A percentile compares a stretch with the other conserved stretches of the same genome.
phyloP scores from a whole-genome alignment of 2,888 invertebrate species.

The Microctonus hyperodae region DNA sequence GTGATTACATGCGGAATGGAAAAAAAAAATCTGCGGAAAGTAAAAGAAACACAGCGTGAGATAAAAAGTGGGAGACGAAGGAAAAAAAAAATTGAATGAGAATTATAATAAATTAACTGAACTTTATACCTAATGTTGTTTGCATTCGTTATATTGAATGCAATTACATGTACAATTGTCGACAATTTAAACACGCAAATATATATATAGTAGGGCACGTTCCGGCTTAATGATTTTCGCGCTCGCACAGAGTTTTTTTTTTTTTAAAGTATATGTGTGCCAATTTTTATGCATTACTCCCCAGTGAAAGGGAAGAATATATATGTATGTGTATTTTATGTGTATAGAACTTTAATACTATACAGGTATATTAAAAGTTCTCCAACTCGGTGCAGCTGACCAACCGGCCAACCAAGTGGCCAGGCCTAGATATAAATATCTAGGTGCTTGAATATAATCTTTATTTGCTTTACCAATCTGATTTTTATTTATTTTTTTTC shows the following conservation, averaged over 20 bases:
- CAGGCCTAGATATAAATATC: conserved; percentile 41
- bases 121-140: too few species aligned
- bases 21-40: not conserved
- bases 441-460: not conserved
- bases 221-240: conserved; percentile 48
- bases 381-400: conserved; percentile 34
- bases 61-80: not conserved
- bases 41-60: not conserved
- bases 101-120: too few species aligned
- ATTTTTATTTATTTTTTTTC: not conserved
- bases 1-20: not conserved
- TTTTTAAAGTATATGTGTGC: conserved; percentile 24
- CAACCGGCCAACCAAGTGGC: conserved; percentile 14
- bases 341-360: not conserved
- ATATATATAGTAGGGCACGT: conserved; percentile 45
- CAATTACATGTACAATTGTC: conserved; percentile 20
- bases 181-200: conserved; percentile 25
- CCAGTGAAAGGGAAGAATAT: conserved; percentile 45
- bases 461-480: not conserved
- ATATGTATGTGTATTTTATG: conserved; percentile 13
- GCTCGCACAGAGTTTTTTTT: conserved; percentile 26
- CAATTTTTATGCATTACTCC: conserved; percentile 37
- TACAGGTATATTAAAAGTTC: conserved; percentile 19
- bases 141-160: conserved; percentile 13
- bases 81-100: not conserved